Conservation (phyloP, 2,113 vertebrate species). For the Mobula birostris region DNA sequence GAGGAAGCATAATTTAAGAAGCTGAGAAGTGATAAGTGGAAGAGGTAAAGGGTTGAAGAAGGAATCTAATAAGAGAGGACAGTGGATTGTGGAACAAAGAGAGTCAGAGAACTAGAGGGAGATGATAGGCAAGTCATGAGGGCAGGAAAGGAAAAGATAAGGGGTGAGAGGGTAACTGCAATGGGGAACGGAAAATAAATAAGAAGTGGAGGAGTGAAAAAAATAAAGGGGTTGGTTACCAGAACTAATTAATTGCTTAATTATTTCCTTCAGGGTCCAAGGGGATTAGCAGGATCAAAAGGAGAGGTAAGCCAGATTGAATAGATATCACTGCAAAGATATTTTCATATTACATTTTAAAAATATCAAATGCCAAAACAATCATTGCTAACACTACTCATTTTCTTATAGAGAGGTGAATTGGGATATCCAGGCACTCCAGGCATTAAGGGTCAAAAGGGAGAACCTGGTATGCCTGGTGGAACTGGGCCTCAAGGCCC, state of each 20-base stretch:
- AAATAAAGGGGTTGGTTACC: no score
- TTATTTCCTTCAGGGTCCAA: conserved; percentile 64
- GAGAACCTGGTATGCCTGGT: conserved; percentile 70
- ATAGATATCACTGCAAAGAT: background rate
- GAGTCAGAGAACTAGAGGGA: no score
- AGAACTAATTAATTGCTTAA: background rate
- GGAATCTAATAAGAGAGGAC: no score
- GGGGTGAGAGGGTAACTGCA: no score
- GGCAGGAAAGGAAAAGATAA: no score
- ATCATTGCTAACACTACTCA: conserved; percentile 43
- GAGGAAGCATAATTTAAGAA: no score
- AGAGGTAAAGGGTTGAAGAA: no score
- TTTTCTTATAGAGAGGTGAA: conserved; percentile 77
- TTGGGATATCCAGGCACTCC: conserved; percentile 70
- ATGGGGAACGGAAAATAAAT: no score
- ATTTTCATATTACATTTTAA: background rate
- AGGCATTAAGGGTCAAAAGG: conserved; percentile 72
- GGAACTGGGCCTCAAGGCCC: conserved; percentile 64
- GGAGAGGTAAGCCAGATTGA: conserved; percentile 71
- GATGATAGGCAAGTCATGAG: no score
- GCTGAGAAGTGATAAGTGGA: no score
- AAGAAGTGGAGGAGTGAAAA: no score
- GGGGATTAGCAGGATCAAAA: conserved; percentile 64
- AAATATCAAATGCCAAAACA: background rate
- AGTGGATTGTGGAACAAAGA: no score